Evolutionary conservation across 2,888 invertebrate genomes (phyloP), one percentile per base, ranked within the genome.

Genomic region (Epistrophe grossulariae): DNA sequence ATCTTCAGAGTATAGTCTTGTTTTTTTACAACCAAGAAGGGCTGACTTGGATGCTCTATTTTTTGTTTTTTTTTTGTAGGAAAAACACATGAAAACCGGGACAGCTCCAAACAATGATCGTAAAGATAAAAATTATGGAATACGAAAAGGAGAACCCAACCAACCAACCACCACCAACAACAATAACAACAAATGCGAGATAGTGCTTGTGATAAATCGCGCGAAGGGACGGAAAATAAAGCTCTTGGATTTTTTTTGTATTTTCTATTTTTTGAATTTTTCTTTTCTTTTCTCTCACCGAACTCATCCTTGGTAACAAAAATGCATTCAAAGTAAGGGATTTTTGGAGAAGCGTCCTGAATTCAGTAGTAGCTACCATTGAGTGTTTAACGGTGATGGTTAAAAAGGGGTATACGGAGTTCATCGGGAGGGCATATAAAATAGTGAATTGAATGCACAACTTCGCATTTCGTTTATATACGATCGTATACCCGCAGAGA

Each of bases 91-190:
- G 76, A 81, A 77, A 77, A 81, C 64, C 82, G 78, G 68, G 85
- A 82, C 82, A 82, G 78, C 82, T 71, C 62, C 82, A 82, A 24
- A 82, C 81, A 82, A 85, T 78, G 85, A 82, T 85, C 73, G 82
- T 85, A 78, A 85, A 85, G 85, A 78, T 82, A 85, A 85, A 85
- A 85, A 82, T 82, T 85, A 85, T 85, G 74, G 73, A 72, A 74
- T 70, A 77, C 70, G 70, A 52, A 35, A 35, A 40, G 74, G 57
- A 43, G 8, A 45, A 52, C 38, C 19, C 62, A 55, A 52, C 55
- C 62, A 55, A 52, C 55, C 17, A 70, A 55, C 66, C 48, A 70
- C 59, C 73, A 79, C 52, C 6, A 19, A 11, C 38, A 60, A 59
- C 31, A 28, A 28, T 3, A 35, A 59, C 31, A 59, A 70, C 70